Evolutionary conservation across 2,797 vertebrate genomes (phyloP), one percentile per base, ranked within the genome.

Genomic region (Argentina silus): DNA sequence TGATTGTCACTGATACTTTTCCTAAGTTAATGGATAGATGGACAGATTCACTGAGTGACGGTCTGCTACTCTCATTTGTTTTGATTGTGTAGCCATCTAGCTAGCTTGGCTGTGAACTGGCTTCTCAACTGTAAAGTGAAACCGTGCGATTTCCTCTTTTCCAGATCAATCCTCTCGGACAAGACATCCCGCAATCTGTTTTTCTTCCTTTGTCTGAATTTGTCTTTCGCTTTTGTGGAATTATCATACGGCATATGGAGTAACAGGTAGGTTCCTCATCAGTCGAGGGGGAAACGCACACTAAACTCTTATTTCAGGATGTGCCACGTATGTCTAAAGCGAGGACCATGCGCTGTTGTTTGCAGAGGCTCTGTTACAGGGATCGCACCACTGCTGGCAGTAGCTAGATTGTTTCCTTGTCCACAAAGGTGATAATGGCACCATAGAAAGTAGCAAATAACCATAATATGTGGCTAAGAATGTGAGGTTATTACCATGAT

Each of bases 201-300:
- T 85, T 97, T 95, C 86, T 99, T 99, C 85, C 93, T 99, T 67
- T 96, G 96, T 64, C 93, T 98, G 71, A 99, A 99, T 64, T 94
- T 99, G 1, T 98, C 97, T 44, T 98, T 99, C 86, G 97, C 97
- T 44, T 99, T 99, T 71, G 97, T 99, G 89, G 97, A 99, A 89
- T 86, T 99, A 1, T 88, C 89, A 0, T 98, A 97, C 74, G 97
- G 97, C 69, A 95, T 99, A 86, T 99, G 97, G 97, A 99, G 96
- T 83, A 98, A 99, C 96, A 98, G 97, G 97, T 98, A 94, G 85
- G 50, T 15, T 79, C 79, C 55, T 51, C 10, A 80, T 62, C 83
- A 86, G 86, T 83, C 1, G 7, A 44, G 36, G 19, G 44, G 59
- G 10, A 10, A 73, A 61, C 19, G 60, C 60, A 65, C 64, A 62